Evolutionary conservation across 2,113 vertebrate genomes (phyloP).

Genomic region (Hippocampus zosterae): DNA sequence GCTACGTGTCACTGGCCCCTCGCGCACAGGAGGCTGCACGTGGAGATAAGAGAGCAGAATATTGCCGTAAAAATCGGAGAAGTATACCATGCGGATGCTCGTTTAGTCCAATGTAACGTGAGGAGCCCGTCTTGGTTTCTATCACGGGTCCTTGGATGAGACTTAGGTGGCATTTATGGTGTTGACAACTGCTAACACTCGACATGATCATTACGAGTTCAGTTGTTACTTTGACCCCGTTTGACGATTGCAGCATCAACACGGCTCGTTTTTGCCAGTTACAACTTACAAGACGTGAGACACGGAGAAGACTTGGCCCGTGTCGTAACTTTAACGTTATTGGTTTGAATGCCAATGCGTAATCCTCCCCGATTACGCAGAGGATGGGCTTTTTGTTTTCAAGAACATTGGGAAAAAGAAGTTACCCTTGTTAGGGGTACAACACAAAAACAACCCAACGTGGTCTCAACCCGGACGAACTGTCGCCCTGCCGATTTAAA

Average conservation of each 20-base stretch:
- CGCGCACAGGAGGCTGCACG: slow-evolving; percentile 82
- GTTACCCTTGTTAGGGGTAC: too few species aligned
- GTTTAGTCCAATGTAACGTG: neutral
- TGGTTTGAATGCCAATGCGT: too few species aligned
- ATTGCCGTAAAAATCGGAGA: neutral
- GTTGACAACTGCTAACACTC: neutral
- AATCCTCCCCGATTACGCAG: too few species aligned
- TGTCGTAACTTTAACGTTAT: too few species aligned
- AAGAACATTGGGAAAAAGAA: too few species aligned
- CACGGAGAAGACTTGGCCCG: too few species aligned
- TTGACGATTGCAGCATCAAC: neutral
- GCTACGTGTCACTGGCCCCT: slow-evolving; percentile 43
- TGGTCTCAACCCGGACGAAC: too few species aligned
- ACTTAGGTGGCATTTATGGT: neutral
- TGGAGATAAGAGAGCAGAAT: slow-evolving; percentile 6
- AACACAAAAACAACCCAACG: too few species aligned
- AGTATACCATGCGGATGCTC: neutral
- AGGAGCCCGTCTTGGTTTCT: neutral
- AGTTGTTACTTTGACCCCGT: neutral
- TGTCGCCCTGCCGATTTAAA: too few species aligned
- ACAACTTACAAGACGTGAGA: too few species aligned
- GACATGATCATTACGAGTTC: neutral
- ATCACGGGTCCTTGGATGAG: neutral
- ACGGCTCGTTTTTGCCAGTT: neutral
- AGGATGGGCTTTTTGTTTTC: too few species aligned